phyloP scores from a whole-genome alignment of 2,797 vertebrate genomes.

The Helostoma temminkii region DNA sequence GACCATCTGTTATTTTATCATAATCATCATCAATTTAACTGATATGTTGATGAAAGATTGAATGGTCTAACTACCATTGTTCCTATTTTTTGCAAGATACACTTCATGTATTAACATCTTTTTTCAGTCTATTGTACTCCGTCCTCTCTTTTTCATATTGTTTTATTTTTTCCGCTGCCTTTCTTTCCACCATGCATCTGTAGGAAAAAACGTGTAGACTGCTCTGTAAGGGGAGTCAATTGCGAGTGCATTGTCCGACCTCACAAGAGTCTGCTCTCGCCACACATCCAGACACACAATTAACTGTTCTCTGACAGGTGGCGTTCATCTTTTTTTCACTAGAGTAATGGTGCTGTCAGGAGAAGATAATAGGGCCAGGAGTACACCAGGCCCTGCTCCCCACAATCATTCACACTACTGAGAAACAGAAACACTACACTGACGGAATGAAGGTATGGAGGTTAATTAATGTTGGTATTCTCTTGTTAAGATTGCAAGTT shows the following conservation, averaged over 20 bases:
- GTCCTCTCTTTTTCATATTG: conserved; percentile 8
- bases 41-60: conserved; percentile 13
- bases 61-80: conserved; percentile 18
- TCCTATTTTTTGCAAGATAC: conserved; percentile 25
- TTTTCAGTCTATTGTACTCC: conserved; percentile 7
- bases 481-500: conserved; percentile 15
- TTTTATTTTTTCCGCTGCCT: conserved; percentile 16
- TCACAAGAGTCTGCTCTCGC: conserved; percentile 57
- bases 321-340: conserved; percentile 96
- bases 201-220: conserved; percentile 3
- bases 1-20: conserved; percentile 11
- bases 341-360: conserved; percentile 99
- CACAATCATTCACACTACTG: conserved; percentile 64
- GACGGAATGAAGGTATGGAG: conserved; percentile 28
- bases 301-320: conserved; percentile 96
- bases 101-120: conserved; percentile 4
- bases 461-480: conserved; percentile 18
- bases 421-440: conserved; percentile 53
- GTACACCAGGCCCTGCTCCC: conserved; percentile 65
- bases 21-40: conserved; percentile 4
- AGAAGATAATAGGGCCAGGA: conserved; percentile 94
- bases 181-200: conserved; percentile 5
- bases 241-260: conserved; percentile 44
- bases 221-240: conserved; percentile 52
- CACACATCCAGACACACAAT: conserved; percentile 97